Evolutionary conservation across 2,113 vertebrate genomes (phyloP), one percentile per base, ranked within the genome.

Genomic region (Varanus salvator): DNA sequence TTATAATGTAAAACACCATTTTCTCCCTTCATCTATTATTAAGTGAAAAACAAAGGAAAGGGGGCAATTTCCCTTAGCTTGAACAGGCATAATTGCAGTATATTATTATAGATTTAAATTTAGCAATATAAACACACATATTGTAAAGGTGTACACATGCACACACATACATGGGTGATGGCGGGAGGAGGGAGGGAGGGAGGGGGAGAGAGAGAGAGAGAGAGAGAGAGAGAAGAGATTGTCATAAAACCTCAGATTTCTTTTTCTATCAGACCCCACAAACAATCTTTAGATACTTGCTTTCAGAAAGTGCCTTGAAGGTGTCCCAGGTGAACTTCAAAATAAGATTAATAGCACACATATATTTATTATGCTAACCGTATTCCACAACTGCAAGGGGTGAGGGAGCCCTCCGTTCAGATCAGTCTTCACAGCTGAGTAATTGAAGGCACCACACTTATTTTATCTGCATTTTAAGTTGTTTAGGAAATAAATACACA

Each of bases 401-500:
- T 48, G 23, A 78, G 50, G 31, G 75, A 84, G 60, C 25, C 17
- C 85, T 85, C 74, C 54, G 60, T 84, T 85, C 50, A 38, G 50
- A 85, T 85, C 64, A 27, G 50, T 85, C 31, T 85, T 85, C 25
- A 80, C n/a, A 90, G 83, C 83, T 85, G 82, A 85, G 50, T 57
- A 90, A 80, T 38, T 68, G 60, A 90, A 71, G 25, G 23, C 78
- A 52, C 83, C 75, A 85, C 64, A 80, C 11, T 90, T 90, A 68
- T 44, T 85, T 80, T 29, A 69, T 78, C 75, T 69, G 25, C 76
- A 80, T 90, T 85, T 90, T 85, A 85, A 85, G 60, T 90, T 90
- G 84, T 90, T 90, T 90, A 85, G 88, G 27, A 72, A 90, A 90
- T 85, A 90, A 89, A 76, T 89, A 75, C 27, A 48, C 54, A 8